Evolutionary conservation across 2,888 invertebrate genomes (phyloP).

Genomic region (Drosophila quasianomalipes): DNA sequence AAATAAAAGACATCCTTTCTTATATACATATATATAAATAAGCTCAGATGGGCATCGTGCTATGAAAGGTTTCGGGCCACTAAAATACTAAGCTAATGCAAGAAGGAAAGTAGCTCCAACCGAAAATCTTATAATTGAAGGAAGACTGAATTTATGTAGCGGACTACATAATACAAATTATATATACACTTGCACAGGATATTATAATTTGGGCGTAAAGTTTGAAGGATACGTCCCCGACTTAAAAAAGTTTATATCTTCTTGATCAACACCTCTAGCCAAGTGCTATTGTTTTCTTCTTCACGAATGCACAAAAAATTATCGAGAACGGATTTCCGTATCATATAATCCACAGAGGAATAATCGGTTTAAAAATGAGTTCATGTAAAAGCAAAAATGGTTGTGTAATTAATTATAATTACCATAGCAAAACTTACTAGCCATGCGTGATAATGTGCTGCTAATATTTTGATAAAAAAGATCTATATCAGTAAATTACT

Average conservation of each 20-base stretch:
- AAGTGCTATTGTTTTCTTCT: not conserved
- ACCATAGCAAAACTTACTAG: not conserved
- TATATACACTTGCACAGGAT: not conserved
- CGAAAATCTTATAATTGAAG: not conserved
- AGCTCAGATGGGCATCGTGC: not conserved
- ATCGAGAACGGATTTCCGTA: not conserved
- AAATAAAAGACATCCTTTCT: not conserved
- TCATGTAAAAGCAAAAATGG: not conserved
- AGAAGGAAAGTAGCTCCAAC: constrained; percentile 4
- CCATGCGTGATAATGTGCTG: not conserved
- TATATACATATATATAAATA: not conserved
- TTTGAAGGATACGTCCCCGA: not conserved
- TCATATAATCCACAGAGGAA: not conserved
- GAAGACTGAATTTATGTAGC: not conserved
- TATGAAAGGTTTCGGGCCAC: not conserved
- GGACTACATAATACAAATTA: not conserved
- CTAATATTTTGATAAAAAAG: not conserved
- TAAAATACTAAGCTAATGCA: not conserved
- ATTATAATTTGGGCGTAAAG: not conserved
- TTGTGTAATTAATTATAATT: not conserved
- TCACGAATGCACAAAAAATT: not conserved
- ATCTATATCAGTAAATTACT: no score
- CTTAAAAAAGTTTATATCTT: not conserved
- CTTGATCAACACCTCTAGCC: not conserved
- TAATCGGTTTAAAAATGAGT: not conserved